phyloP scores from a whole-genome alignment of 2,797 vertebrate genomes.

The Nannoperca australis region DNA sequence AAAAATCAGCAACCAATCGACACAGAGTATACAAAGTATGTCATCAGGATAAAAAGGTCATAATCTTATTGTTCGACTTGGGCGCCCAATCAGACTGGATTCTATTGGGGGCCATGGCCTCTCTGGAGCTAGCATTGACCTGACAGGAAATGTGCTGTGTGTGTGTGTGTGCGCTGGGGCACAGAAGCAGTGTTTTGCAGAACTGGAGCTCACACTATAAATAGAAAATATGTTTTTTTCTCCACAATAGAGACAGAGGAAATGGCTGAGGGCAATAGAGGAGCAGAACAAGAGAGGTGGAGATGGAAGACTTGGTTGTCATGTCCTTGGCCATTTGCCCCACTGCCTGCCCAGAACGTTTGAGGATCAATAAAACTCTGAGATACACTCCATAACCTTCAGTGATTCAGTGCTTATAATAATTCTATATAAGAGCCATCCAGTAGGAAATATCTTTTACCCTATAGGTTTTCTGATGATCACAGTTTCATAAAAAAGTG shows the following conservation, averaged over 20 bases:
- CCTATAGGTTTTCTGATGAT: conserved; percentile 69
- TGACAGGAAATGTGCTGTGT: conserved; percentile 57
- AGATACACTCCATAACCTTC: conserved; percentile 71
- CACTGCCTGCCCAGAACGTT: conserved; percentile 54
- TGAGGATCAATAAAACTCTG: conserved; percentile 72
- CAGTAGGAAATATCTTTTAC: conserved; percentile 64
- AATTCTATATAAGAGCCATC: conserved; percentile 51
- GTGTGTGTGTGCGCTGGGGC: neutral
- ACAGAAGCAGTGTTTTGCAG: conserved; percentile 43
- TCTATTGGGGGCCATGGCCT: conserved; percentile 48
- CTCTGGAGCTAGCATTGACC: conserved; percentile 53
- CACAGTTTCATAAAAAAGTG: conserved; percentile 54
- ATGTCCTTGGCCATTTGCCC: conserved; percentile 74
- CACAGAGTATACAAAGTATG: conserved; percentile 17
- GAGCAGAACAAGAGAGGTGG: conserved; percentile 64
- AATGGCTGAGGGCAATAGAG: conserved; percentile 58
- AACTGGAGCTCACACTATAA: conserved; percentile 70
- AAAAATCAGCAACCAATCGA: conserved; percentile 6
- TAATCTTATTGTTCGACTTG: conserved; percentile 50
- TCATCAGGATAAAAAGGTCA: conserved; percentile 55
- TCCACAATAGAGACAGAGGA: conserved; percentile 55
- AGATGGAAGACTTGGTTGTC: conserved; percentile 69
- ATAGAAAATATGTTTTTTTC: conserved; percentile 48
- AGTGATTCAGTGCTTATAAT: conserved; percentile 62
- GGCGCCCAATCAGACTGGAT: conserved; percentile 52